phyloP scores from a whole-genome alignment of 2,113 vertebrate species.

The Psettodes erumei region DNA sequence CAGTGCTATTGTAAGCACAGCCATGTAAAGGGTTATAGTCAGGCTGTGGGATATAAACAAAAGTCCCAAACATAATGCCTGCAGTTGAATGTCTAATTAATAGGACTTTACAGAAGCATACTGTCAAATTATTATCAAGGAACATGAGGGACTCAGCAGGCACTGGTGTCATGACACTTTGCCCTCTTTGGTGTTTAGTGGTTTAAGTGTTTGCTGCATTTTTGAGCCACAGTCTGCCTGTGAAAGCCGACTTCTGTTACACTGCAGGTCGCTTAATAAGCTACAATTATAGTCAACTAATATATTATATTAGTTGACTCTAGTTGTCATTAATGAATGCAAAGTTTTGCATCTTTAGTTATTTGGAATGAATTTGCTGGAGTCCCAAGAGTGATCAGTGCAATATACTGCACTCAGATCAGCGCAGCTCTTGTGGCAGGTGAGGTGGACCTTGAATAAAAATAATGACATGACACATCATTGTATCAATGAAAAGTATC shows the following conservation, averaged over 20 bases:
- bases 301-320: conserved; percentile 36
- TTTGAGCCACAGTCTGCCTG: background rate
- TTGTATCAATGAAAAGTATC: conserved; percentile 19
- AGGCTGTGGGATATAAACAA: conserved; percentile 19
- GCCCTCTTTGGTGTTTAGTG: conserved; percentile 16
- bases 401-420: conserved; percentile 58
- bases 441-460: conserved; percentile 56
- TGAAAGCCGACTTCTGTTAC: conserved; percentile 20
- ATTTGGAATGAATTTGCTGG: conserved; percentile 58
- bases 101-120: background rate
- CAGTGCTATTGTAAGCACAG: background rate
- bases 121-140: conserved; percentile 16
- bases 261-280: conserved; percentile 49
- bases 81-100: conserved; percentile 22
- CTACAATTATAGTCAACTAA: no score
- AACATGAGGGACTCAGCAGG: background rate
- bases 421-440: conserved; percentile 32
- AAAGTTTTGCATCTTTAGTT: conserved; percentile 55
- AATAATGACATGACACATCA: conserved; percentile 35
- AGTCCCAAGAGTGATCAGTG: conserved; percentile 62
- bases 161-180: background rate
- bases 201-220: conserved; percentile 14
- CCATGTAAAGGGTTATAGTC: background rate
- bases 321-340: conserved; percentile 59
- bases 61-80: conserved; percentile 19